Conservation (phyloP, 2,113 vertebrate species). For the Tragelaphus scriptus region DNA sequence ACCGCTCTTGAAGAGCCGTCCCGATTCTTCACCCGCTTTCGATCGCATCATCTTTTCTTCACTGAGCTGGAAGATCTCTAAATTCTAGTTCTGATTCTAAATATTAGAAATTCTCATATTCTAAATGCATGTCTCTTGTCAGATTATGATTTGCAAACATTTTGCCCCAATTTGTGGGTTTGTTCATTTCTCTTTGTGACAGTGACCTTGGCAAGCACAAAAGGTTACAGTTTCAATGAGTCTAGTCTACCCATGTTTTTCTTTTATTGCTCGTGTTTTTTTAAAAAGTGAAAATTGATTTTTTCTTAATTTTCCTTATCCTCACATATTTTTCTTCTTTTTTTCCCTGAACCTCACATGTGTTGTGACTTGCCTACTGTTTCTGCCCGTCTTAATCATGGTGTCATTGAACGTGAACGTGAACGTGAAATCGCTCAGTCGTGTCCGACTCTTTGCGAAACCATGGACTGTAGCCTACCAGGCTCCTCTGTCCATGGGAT, state of each 20-base stretch:
- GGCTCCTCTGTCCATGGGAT: too few relatives aligned
- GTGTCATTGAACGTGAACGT: not conserved
- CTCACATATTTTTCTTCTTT: not conserved
- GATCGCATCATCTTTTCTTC: not conserved
- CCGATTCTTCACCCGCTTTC: not conserved
- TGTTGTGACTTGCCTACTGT: not conserved
- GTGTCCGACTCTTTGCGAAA: too few relatives aligned
- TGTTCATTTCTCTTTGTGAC: not conserved
- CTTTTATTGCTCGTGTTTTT: not conserved
- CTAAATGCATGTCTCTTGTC: not conserved
- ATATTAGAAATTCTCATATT: not conserved
- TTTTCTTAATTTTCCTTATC: not conserved
- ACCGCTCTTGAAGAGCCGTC: not conserved
- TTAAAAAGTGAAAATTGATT: not conserved
- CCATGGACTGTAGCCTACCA: too few relatives aligned
- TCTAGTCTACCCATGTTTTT: not conserved
- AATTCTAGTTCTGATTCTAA: not conserved
- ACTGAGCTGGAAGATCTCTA: not conserved
- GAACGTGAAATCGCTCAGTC: too few relatives aligned
- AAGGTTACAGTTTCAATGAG: not conserved
- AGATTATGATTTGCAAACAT: not conserved
- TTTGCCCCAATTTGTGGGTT: not conserved
- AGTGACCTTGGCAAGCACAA: not conserved
- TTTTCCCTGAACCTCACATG: not conserved
- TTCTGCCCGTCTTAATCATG: constrained; percentile 16